Evolutionary conservation across 2,888 invertebrate genomes (phyloP), one percentile per base, ranked within the genome.

Genomic region (Andrena chrysosceles): DNA sequence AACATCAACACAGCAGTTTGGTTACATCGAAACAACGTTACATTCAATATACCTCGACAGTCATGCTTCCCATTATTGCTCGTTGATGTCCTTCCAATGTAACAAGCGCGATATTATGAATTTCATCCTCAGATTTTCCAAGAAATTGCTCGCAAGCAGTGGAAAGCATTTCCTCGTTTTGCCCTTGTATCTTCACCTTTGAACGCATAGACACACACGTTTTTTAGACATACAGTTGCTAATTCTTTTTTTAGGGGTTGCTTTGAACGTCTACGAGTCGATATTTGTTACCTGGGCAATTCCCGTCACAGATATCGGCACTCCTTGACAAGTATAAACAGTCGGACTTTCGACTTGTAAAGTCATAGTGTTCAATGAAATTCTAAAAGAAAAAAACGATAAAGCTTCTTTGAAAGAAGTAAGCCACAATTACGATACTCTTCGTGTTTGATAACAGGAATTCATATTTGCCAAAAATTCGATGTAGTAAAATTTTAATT

Each of bases 61-160:
- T 98, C 98, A 98, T 98, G 85, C 98, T 98, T 42, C 98, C 98
- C 98, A 99, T 99, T 85, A 98, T 98, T 87, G 98, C 98, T 85
- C 98, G 95, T 94, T 99, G 98, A 93, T 99, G 98, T 71, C 98
- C 98, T 94, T 99, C 98, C 31, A 98, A 94, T 56, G 98, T 99
- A 52, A 98, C 98, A 82, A 98, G 95, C 31, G 98, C 98, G 94
- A 98, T 98, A 93, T 98, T 97, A 92, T 97, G 98, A 89, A 98
- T 98, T 94, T 98, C 98, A 10, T 96, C 94, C 92, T 98, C 98
- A 2, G 95, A 95, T 94, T 98, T 98, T 56, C 98, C 98, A 85
- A 99, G 95, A 94, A 99, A 99, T 94, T 98, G 98, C 94, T 99
- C 98, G 92, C 98, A 99, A 23, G 98, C 98, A 2, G 98, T 98